Percentiles rank a stretch among this genome's conserved stretches.
These are phyloP conservation scores for Crocuta crocuta DNA, from an alignment of 2,113 vertebrate species.

Conservation along the genomic window DNA sequence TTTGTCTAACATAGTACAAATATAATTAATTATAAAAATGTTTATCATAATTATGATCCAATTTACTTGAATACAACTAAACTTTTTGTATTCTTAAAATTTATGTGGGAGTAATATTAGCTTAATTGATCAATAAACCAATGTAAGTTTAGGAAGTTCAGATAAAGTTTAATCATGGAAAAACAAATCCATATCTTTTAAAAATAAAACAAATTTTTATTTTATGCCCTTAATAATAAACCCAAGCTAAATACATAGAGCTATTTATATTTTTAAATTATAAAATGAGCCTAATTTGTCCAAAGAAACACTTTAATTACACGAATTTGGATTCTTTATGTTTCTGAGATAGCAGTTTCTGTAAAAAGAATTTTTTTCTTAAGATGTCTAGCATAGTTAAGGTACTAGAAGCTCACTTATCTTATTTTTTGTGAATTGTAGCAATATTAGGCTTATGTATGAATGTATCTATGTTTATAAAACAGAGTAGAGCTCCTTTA, in stretches of 20 bases:
- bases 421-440: slow-evolving; percentile 10
- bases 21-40: not conserved
- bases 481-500: not conserved
- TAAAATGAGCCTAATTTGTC: not conserved
- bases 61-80: not conserved
- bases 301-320: not conserved
- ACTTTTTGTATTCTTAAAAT: not conserved
- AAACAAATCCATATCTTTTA: not conserved
- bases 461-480: not conserved
- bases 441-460: not conserved
- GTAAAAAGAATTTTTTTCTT: not conserved
- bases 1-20: not conserved
- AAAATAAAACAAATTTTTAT: not conserved
- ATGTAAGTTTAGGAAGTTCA: not conserved
- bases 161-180: not conserved
- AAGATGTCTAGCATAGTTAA: not conserved
- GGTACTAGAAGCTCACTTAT: not conserved
- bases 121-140: not conserved
- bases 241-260: not conserved
- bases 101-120: not conserved
- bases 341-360: not conserved
- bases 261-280: slow-evolving; percentile 2
- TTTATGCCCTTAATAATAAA: not conserved
- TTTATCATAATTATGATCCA: not conserved
- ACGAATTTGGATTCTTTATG: not conserved